phyloP scores from a whole-genome alignment of 1,140 invertebrate genomes.

The Diorhabda carinulata region DNA sequence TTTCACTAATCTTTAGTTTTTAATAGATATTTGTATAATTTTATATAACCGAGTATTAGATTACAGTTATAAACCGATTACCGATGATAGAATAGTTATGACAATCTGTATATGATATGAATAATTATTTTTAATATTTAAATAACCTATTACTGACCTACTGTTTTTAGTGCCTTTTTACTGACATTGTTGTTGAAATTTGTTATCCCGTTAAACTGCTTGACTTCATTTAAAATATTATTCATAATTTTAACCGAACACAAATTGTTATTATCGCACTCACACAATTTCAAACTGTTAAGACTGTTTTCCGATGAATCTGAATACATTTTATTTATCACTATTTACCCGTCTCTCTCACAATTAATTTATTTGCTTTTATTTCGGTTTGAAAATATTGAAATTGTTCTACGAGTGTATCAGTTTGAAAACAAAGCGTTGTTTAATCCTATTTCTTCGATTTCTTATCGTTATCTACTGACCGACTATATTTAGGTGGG shows the following conservation, averaged over 20 bases:
- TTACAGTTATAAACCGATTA: no score
- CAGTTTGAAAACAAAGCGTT: not conserved
- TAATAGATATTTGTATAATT: no score
- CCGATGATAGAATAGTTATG: no score
- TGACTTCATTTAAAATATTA: not conserved
- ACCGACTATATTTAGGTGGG: not conserved
- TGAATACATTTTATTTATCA: slow-evolving; percentile 19
- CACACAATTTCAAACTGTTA: not conserved
- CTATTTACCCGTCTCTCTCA: no score
- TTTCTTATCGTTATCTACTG: slow-evolving; percentile 2
- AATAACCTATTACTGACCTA: slow-evolving; percentile 8
- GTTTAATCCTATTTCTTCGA: slow-evolving; percentile 6
- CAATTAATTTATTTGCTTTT: not conserved
- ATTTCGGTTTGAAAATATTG: no score
- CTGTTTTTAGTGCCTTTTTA: slow-evolving; percentile 16
- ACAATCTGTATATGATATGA: no score
- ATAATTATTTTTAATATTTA: not conserved
- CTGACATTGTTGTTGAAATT: slow-evolving; percentile 21
- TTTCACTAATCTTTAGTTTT: no score
- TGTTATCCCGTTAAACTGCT: slow-evolving; percentile 15
- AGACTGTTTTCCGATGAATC: slow-evolving; percentile 7
- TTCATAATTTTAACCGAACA: slow-evolving; percentile 21
- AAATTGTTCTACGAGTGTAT: no score
- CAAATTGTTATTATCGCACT: slow-evolving; percentile 24
- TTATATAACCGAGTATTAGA: no score